Percentiles rank a stretch among this genome's conserved stretches.
Evolutionary conservation across 2,888 invertebrate species (phyloP).

Genomic region (Microplitis deprimator): DNA sequence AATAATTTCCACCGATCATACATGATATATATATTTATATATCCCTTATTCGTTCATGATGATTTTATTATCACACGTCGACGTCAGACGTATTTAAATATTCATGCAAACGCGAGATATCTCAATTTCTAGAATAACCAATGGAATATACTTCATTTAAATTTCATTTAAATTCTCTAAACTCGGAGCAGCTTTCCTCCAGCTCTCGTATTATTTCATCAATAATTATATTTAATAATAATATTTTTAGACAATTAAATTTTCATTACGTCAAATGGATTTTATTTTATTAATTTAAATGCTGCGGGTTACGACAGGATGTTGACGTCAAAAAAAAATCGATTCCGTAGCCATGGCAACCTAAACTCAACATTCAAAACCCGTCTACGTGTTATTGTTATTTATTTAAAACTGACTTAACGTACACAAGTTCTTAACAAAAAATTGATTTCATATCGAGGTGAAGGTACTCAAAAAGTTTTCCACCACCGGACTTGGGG

Average conservation of each 20-base stretch:
- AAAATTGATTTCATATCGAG: not conserved
- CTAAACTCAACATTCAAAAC: not conserved
- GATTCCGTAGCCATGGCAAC: not conserved
- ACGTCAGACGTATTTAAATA: conserved; percentile 34
- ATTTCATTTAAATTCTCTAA: conserved; percentile 4
- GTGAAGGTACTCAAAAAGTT: not conserved
- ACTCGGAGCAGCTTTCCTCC: not conserved
- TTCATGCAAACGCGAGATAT: conserved; percentile 18
- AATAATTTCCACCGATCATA: not conserved
- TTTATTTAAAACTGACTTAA: not conserved
- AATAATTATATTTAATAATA: not conserved
- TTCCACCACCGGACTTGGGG: not conserved
- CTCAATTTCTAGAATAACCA: conserved; percentile 19
- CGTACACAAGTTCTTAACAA: not conserved
- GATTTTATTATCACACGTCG: conserved; percentile 32
- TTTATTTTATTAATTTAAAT: not conserved
- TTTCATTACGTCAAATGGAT: conserved; percentile 28
- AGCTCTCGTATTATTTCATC: not conserved
- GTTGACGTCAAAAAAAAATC: not conserved
- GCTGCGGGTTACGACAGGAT: not conserved
- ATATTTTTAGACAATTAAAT: conserved; percentile 19
- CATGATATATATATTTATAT: not conserved
- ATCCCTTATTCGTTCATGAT: conserved; percentile 3
- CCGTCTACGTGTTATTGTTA: not conserved
- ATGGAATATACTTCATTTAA: not conserved